Evolutionary conservation across 2,888 invertebrate species (phyloP), one percentile per base, ranked within the genome.

Genomic region (Drosophila helvetica): DNA sequence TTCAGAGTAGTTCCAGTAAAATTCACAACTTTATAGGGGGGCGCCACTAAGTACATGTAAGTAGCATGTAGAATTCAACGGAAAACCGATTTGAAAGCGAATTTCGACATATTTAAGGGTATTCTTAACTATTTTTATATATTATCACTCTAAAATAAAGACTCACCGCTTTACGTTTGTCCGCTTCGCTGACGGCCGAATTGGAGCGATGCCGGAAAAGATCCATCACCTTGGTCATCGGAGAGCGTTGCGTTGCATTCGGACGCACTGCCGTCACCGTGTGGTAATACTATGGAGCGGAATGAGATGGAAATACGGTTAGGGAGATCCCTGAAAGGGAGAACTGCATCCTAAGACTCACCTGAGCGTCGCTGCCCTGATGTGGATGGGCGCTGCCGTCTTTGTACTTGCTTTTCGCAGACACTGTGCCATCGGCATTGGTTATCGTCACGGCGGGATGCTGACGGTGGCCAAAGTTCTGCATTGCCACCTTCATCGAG

Each of bases 221-320:
- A 91, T 98, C 97, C 95, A 97, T 97, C 55, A 98, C 97, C 93
- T 97, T 97, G 75, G 96, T 96, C 93, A 98, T 97, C 3, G 97
- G 96, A 84, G 96, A 96, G 77, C 94, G 93, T 53, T 86, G 86
- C 25, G 70, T 56, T 12, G 93, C 93, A 79, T 95, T 94, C 0
- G 95, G 93, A 15, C 94, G 92, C 18, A 93, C 92, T 73, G 91
- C 95, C 5, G 95, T 95, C 71, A 96, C 94, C 42, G 96, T 96
- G 90, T 96, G 96, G 90, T 95, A 95, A 91, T 95, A 95, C 94
- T 95, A 78, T 78, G 43, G 0, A 43, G 51, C 1, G 18, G 18
- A 19, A 55, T 7, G n/a, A 50, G 42, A 55, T 1, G 17, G 25
- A 19, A 55, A 12, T 33, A 27, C 19, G 51, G 42, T 15, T 57